Evolutionary conservation across 2,113 vertebrate species (phyloP).

Genomic region (Helogale parvula): DNA sequence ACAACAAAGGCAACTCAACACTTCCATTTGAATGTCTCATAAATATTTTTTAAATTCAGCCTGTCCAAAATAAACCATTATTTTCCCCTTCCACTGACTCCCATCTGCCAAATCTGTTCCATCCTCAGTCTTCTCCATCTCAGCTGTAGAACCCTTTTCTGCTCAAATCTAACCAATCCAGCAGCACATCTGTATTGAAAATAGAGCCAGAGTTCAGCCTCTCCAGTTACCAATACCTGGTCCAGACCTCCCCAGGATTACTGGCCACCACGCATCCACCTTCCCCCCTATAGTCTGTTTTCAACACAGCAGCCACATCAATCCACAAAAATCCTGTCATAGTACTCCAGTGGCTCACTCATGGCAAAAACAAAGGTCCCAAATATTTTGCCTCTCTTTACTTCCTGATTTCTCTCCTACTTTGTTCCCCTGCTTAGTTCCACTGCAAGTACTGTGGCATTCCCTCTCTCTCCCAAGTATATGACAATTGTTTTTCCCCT

Average conservation of each 20-base stretch:
- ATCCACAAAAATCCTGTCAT: not conserved
- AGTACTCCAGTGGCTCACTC: not conserved
- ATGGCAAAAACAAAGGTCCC: not conserved
- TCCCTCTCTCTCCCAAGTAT: not conserved
- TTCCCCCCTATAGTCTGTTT: not conserved
- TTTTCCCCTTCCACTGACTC: not conserved
- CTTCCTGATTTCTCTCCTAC: not conserved
- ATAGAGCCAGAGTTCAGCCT: not conserved
- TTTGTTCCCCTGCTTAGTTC: not conserved
- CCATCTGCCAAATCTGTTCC: not conserved
- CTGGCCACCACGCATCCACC: not conserved
- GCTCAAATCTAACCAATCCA: not conserved
- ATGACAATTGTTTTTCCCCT: not conserved
- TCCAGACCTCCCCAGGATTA: not conserved
- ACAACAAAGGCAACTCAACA: not conserved
- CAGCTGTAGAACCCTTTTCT: not conserved
- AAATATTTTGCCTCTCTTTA: too few relatives aligned
- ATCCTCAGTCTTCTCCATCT: not conserved
- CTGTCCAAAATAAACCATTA: not conserved
- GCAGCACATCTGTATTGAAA: not conserved
- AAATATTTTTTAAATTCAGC: not conserved
- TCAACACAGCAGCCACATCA: not conserved
- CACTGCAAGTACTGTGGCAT: not conserved
- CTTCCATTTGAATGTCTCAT: not conserved
- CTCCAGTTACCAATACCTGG: not conserved